These are phyloP conservation scores for Zygaena filipendulae DNA, from an alignment of 2,888 invertebrate genomes.

Conservation along the genomic window DNA sequence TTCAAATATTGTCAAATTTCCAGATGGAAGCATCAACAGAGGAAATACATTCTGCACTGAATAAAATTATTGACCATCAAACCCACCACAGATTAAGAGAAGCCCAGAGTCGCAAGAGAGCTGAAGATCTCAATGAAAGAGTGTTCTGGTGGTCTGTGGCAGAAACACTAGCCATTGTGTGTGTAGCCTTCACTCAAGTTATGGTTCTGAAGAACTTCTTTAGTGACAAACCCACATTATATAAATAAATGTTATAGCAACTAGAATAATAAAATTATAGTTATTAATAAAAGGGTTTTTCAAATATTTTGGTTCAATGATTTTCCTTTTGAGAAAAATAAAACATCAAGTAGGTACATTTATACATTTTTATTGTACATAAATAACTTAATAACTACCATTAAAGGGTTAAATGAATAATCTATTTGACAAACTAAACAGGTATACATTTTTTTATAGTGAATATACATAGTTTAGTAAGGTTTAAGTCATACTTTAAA, in stretches of 20 bases:
- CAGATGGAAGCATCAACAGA: slow-evolving; percentile 94
- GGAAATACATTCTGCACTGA: slow-evolving; percentile 89
- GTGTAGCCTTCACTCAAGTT: slow-evolving; percentile 92
- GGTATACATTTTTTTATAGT: too few species aligned
- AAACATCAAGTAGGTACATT: too few species aligned
- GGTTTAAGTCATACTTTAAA: slow-evolving; percentile 5
- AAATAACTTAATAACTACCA: too few species aligned
- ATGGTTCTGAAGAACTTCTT: slow-evolving; percentile 93
- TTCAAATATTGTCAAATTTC: too few species aligned
- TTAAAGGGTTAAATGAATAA: too few species aligned
- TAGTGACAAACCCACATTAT: slow-evolving; percentile 58
- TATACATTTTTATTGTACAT: too few species aligned
- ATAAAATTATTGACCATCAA: slow-evolving; percentile 92
- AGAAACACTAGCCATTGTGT: slow-evolving; percentile 86
- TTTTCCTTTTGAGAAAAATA: too few species aligned
- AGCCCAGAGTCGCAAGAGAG: slow-evolving; percentile 93
- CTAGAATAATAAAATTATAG: too few species aligned
- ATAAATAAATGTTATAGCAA: slow-evolving; percentile 50
- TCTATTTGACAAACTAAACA: too few species aligned
- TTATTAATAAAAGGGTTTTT: too few species aligned
- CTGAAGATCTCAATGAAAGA: slow-evolving; percentile 95
- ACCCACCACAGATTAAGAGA: slow-evolving; percentile 96
- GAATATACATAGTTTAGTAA: too few species aligned
- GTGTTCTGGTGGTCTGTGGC: slow-evolving; percentile 94
- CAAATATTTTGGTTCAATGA: too few species aligned